A percentile compares a stretch with the other conserved stretches of the same genome.
These are phyloP conservation scores for Sisyra terminalis DNA, from an alignment of 2,888 invertebrate genomes.

Conservation along the genomic window DNA sequence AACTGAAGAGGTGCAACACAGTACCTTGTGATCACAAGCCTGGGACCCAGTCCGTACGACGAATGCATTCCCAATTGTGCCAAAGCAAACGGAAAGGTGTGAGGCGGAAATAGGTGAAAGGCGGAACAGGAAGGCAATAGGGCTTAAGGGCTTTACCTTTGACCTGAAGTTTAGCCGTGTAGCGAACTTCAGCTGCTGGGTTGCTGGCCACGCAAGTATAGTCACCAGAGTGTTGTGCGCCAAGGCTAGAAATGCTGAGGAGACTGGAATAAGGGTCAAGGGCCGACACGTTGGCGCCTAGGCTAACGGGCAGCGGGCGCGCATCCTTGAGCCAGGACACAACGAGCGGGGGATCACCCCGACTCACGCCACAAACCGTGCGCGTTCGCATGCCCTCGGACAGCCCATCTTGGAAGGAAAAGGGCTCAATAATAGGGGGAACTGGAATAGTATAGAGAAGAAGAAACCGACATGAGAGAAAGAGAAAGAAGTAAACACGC, in stretches of 20 bases:
- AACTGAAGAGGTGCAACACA: conserved; percentile 43
- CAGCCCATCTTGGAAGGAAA: conserved; percentile 68
- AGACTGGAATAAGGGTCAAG: conserved; percentile 63
- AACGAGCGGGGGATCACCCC: conserved; percentile 63
- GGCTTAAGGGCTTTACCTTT: conserved; percentile 47
- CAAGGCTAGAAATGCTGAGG: conserved; percentile 59
- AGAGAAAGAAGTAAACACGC: conserved; percentile 33
- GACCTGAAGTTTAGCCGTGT: conserved; percentile 63
- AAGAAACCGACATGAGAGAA: conserved; percentile 40
- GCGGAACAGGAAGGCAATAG: conserved; percentile 11
- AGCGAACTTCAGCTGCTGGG: conserved; percentile 62
- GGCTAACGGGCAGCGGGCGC: conserved; percentile 43
- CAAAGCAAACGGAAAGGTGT: conserved; percentile 23
- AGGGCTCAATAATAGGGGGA: conserved; percentile 74
- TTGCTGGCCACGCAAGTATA: conserved; percentile 66
- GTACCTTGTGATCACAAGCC: conserved; percentile 38
- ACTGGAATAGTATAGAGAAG: conserved; percentile 41
- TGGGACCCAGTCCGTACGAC: conserved; percentile 20
- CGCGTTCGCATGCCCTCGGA: conserved; percentile 68
- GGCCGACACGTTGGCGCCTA: conserved; percentile 52
- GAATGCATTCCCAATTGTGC: conserved; percentile 47
- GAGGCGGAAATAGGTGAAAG: conserved; percentile 11
- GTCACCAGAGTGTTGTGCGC: conserved; percentile 57
- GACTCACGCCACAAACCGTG: conserved; percentile 64
- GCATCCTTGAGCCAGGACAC: conserved; percentile 75